Evolutionary conservation across 35 echinoderm and acorn worm genomes (phyloP), one percentile per base, ranked within the genome.

Genomic region (Stichopus chloronotus): DNA sequence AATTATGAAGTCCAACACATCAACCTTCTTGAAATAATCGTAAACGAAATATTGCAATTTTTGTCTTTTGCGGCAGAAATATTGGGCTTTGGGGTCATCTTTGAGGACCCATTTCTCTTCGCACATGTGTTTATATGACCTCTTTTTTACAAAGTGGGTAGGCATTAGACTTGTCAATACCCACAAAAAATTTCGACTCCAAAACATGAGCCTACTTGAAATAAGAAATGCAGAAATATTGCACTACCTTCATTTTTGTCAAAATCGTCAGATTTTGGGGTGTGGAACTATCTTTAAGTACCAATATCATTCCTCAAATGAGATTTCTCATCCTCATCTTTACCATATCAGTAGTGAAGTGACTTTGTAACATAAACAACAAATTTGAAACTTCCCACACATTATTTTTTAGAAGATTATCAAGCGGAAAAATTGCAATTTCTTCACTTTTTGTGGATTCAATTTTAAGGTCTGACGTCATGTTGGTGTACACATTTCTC

Each of bases 391-490:
- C 25, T 17, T 25, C 25, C 0, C 16, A 77, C 17, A 77, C 3
- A 77, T 4, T 4, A n/a, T 7, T 7, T 22, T 22, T 7, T 22
- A 77, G 72, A 77, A 77, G 72, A n/a, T 22, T 5, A 1, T 77
- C 19, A 0, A 7, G 4, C 4, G 5, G 4, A 77, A 4, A 77
- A 5, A 77, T 77, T 77, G 8, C 72, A 77, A 9, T 76, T 76
- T 77, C 72, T 77, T 5, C 72, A 9, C n/a, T 77, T 77, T 77
- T 3, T 71, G 65, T 6, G 5, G 82, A 53, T 19, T 43, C 56
- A 6, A 43, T 87, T 87, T 58, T 87, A n/a, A n/a, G 84, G 0
- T 87, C 84, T 57, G 72, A n/a, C n/a, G n/a, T n/a, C n/a, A n/a
- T n/a, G n/a, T n/a, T n/a, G n/a, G n/a, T n/a, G n/a, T n/a, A n/a